phyloP scores from a whole-genome alignment of 2,113 vertebrate species.

The Centropus unirufus region DNA sequence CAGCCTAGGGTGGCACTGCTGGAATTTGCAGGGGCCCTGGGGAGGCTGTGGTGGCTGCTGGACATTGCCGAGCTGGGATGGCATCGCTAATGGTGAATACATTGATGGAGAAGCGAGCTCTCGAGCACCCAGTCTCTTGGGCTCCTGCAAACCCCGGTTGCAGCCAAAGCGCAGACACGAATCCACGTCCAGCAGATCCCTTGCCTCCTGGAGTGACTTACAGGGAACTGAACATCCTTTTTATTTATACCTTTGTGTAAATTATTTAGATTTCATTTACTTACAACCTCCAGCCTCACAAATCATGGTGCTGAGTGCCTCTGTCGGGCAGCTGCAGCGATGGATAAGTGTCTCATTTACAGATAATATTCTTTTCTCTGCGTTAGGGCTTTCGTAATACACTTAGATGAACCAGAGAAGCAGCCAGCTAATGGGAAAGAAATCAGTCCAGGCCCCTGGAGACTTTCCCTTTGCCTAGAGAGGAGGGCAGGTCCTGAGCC shows the following conservation, averaged over 20 bases:
- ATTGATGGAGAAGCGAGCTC: not conserved
- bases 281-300: not conserved
- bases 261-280: conserved; percentile 13
- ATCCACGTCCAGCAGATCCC: not conserved
- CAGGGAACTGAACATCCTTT: not conserved
- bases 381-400: not conserved
- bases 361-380: not conserved
- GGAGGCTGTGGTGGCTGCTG: not conserved
- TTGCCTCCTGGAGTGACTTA: not conserved
- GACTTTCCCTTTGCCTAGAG: not conserved
- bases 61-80: not conserved
- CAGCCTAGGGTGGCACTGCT: not conserved
- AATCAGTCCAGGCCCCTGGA: not conserved
- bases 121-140: not conserved
- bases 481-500: not conserved
- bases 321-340: not conserved
- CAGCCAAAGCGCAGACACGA: not conserved
- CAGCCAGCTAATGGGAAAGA: conserved; percentile 18
- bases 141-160: not conserved
- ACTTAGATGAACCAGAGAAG: not conserved
- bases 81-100: not conserved
- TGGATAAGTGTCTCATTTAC: not conserved
- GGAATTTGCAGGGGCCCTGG: not conserved
- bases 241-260: not conserved
- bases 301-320: not conserved